Conservation (phyloP, 2,113 vertebrate genomes). For the Gila orcuttii region DNA sequence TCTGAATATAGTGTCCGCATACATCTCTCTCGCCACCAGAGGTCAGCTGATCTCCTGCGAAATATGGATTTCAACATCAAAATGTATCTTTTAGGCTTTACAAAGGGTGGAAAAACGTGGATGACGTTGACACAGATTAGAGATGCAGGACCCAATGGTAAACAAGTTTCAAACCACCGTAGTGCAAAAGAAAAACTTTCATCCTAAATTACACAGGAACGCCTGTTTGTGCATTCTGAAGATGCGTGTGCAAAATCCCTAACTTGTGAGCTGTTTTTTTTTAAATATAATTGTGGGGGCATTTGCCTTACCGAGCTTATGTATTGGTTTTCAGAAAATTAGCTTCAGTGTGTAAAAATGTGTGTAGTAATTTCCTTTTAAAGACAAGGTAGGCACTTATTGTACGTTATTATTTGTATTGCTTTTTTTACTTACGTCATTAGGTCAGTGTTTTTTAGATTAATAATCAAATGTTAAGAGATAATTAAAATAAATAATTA, state of each 20-base stretch:
- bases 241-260: not conserved
- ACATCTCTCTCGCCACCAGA: conserved; percentile 1
- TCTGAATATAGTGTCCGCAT: not conserved
- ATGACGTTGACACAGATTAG: not conserved
- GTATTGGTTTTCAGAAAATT: not conserved
- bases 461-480: not conserved
- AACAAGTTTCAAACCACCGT: not conserved
- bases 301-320: not conserved
- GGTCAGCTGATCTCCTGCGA: not conserved
- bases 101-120: not conserved
- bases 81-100: not conserved
- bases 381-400: not conserved
- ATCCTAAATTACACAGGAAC: not conserved
- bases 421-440: not conserved
- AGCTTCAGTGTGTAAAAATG: not conserved
- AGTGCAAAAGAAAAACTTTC: not conserved
- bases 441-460: not conserved
- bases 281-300: not conserved
- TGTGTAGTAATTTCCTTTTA: not conserved
- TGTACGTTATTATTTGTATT: not conserved
- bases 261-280: too few species aligned
- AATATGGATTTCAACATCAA: not conserved
- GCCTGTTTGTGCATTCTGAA: not conserved
- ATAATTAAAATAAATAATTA: not conserved
- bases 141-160: not conserved